Evolutionary conservation across 2,888 invertebrate genomes (phyloP).

Genomic region (Fragum fragum): DNA sequence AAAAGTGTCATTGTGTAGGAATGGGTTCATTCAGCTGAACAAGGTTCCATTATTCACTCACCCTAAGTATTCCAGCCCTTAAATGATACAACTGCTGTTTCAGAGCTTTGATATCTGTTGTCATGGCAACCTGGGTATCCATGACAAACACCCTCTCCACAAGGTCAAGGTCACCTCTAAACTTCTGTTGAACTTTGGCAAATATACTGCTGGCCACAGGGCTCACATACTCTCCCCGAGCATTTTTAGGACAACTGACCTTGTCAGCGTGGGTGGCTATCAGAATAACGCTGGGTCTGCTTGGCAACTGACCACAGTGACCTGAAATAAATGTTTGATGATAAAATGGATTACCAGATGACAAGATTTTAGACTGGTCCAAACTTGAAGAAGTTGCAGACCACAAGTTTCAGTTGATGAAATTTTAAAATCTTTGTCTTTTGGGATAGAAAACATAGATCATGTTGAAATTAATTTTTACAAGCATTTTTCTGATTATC

Average conservation of each 20-base stretch:
- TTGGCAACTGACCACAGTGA: constrained; percentile 89
- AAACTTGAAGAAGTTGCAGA: too few species aligned
- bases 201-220: constrained; percentile 88
- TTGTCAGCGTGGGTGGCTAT: constrained; percentile 90
- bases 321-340: too few species aligned
- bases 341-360: too few species aligned
- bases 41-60: constrained; percentile 8
- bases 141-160: constrained; percentile 89
- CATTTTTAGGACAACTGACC: constrained; percentile 88
- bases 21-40: background rate
- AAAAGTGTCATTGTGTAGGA: too few species aligned
- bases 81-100: constrained; percentile 88
- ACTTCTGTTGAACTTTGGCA: constrained; percentile 87
- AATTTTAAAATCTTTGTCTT: too few species aligned
- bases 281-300: constrained; percentile 88
- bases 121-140: constrained; percentile 90
- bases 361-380: too few species aligned
- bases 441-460: too few species aligned
- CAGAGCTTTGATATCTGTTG: constrained; percentile 89
- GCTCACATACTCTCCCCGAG: constrained; percentile 89
- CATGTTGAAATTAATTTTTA: too few species aligned
- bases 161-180: constrained; percentile 89
- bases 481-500: too few species aligned
- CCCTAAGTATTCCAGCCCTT: constrained; percentile 85
- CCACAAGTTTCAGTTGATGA: too few species aligned